Percentiles rank a stretch among this genome's conserved stretches.
These are phyloP conservation scores for Opisthograptis luteolata DNA, from an alignment of 2,888 invertebrate genomes.

Conservation along the genomic window DNA sequence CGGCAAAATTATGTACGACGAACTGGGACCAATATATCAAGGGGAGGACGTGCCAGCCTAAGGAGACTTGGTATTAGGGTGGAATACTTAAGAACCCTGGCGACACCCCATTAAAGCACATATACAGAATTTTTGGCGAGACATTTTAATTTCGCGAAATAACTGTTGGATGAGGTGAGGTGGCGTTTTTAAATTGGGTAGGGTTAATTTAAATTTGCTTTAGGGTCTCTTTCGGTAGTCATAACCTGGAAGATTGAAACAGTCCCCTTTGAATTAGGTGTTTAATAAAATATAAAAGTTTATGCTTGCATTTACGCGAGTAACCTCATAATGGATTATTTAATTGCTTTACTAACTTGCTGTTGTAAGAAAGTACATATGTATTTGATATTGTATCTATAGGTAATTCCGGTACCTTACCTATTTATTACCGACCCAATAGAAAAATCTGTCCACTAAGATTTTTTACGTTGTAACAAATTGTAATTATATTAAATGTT, in stretches of 20 bases:
- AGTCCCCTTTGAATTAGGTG: neutral
- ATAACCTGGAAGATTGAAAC: slow-evolving; percentile 5
- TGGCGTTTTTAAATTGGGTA: slow-evolving; percentile 44
- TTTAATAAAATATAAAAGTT: too few species aligned
- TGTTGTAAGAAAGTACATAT: too few species aligned
- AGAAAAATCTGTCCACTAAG: too few species aligned
- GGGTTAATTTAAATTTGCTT: slow-evolving; percentile 32
- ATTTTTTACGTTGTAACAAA: too few species aligned
- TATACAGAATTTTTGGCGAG: slow-evolving; percentile 80
- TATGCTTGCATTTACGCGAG: too few species aligned
- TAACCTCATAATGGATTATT: too few species aligned
- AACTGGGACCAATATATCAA: slow-evolving; percentile 84
- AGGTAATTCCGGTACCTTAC: too few species aligned
- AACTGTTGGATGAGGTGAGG: slow-evolving; percentile 53
- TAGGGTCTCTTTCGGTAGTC: slow-evolving; percentile 14
- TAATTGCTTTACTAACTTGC: too few species aligned
- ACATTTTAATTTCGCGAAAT: slow-evolving; percentile 77
- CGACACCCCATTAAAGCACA: slow-evolving; percentile 84
- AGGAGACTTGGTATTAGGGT: slow-evolving; percentile 83
- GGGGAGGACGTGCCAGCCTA: slow-evolving; percentile 84
- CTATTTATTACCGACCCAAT: too few species aligned
- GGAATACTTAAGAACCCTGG: slow-evolving; percentile 84
- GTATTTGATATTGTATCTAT: too few species aligned
- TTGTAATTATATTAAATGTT: too few species aligned
- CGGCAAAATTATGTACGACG: slow-evolving; percentile 84